Evolutionary conservation across 2,888 invertebrate species (phyloP).

Genomic region (Polietes domitor): DNA sequence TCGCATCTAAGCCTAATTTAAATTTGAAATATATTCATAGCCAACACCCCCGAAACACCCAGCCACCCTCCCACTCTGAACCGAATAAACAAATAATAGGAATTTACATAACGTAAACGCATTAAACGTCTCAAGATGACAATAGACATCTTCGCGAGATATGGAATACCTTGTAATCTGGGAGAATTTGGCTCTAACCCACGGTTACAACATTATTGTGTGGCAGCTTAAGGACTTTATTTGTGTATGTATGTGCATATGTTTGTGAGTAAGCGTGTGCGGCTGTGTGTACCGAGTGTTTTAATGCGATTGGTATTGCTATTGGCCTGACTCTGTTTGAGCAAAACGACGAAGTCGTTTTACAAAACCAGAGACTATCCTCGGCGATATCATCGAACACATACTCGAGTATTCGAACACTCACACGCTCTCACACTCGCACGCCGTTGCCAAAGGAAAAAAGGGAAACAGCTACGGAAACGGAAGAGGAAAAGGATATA

Average conservation of each 20-base stretch:
- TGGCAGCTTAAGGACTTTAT: background rate
- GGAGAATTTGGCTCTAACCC: background rate
- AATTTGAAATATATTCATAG: background rate
- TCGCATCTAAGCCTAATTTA: constrained; percentile 18
- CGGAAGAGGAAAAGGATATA: background rate
- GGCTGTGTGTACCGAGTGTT: background rate
- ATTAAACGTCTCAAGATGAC: background rate
- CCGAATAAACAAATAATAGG: background rate
- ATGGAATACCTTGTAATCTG: background rate
- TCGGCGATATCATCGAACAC: background rate
- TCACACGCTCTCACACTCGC: background rate
- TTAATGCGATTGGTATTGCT: background rate
- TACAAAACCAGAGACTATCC: background rate
- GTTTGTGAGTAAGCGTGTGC: too few species aligned
- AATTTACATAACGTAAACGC: background rate
- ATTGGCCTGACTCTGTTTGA: background rate
- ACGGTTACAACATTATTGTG: background rate
- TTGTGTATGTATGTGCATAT: background rate
- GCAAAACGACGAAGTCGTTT: background rate
- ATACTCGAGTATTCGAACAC: background rate
- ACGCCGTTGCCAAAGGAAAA: too few species aligned
- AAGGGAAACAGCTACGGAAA: background rate
- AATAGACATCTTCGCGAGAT: background rate
- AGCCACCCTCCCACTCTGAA: background rate
- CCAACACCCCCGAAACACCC: background rate